A percentile compares a stretch with the other conserved stretches of the same genome.
Evolutionary conservation across 2,113 vertebrate genomes (phyloP).

Genomic region (Sebastes schlegelii): DNA sequence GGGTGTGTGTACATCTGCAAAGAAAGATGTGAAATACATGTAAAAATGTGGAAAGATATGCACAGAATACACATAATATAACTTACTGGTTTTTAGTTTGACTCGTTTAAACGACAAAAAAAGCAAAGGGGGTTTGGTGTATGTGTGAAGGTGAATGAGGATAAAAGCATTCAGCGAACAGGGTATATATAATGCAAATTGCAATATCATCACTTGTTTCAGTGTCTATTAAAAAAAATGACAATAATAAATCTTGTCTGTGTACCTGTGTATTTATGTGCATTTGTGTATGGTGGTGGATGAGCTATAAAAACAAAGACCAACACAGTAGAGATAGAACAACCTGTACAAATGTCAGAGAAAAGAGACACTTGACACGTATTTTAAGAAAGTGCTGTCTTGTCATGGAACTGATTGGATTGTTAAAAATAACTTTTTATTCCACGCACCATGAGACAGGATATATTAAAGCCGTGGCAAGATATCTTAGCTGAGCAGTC

Average conservation of each 20-base stretch:
- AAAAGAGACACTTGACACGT: slow-evolving; percentile 7
- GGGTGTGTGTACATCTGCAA: slow-evolving; percentile 26
- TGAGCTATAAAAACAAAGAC: slow-evolving; percentile 4
- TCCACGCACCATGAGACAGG: not conserved
- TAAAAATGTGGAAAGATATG: slow-evolving; percentile 48
- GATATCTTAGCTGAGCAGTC: slow-evolving; percentile 33
- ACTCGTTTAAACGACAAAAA: slow-evolving; percentile 1
- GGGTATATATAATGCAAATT: not conserved
- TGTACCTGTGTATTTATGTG: not conserved
- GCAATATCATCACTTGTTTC: not conserved
- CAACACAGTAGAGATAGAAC: not conserved
- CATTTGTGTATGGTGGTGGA: not conserved
- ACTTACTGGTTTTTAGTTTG: not conserved
- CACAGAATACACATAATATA: not conserved
- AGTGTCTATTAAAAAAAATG: not conserved
- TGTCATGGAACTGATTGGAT: slow-evolving; percentile 10
- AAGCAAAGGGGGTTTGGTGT: not conserved
- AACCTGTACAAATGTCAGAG: slow-evolving; percentile 29
- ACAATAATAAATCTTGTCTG: not conserved
- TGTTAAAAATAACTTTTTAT: not conserved
- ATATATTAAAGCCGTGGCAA: slow-evolving; percentile 30
- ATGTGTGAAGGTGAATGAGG: not conserved
- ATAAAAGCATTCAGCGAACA: not conserved
- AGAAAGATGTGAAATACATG: slow-evolving; percentile 39
- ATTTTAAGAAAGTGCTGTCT: slow-evolving; percentile 16